Conservation (phyloP, 1,140 invertebrate genomes). For the Micrasema minimum region DNA sequence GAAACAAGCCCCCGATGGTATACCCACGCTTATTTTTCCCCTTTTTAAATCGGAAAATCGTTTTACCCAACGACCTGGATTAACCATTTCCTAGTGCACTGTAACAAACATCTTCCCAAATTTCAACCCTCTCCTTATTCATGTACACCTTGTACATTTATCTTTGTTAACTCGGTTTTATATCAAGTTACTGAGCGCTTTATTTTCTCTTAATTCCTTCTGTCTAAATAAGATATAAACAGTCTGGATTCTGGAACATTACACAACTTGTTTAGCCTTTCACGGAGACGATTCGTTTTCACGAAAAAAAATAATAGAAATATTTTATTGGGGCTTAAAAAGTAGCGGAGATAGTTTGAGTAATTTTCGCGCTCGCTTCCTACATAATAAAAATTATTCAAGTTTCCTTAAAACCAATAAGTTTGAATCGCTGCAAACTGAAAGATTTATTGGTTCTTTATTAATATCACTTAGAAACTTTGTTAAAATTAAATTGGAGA, state of each 20-base stretch:
- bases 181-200: background rate
- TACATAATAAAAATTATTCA: background rate
- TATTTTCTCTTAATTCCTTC: background rate
- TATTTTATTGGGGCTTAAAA: no score
- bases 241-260: background rate
- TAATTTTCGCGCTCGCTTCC: background rate
- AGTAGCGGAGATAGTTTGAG: background rate
- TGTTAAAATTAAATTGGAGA: no score
- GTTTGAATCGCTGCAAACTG: no score
- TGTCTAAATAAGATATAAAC: background rate
- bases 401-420: background rate
- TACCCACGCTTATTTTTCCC: conserved; percentile 12
- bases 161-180: background rate
- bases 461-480: no score
- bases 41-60: conserved; percentile 9
- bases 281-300: no score
- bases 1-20: conserved; percentile 20
- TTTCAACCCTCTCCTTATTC: background rate
- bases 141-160: no score
- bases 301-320: no score
- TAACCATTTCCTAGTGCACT: conserved; percentile 15
- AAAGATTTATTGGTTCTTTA: no score
- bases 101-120: conserved; percentile 1
- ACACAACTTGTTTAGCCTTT: no score
- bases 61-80: conserved; percentile 20